Evolutionary conservation across 2,113 vertebrate genomes (phyloP), one percentile per base, ranked within the genome.

Genomic region (Sporophila hypoxantha): DNA sequence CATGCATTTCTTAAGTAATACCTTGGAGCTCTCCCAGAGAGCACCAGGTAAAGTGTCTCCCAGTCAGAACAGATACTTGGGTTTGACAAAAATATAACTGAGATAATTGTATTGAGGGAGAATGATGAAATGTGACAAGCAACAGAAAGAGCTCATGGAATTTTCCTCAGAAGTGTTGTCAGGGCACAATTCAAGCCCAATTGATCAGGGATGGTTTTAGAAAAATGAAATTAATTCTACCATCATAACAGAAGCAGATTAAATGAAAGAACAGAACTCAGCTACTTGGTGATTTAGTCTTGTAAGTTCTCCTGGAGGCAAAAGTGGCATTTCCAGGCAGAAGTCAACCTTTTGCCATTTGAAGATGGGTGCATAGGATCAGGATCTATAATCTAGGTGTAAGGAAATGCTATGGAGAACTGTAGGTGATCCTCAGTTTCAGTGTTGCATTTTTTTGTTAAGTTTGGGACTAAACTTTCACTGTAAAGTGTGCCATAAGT

Each of bases 151-250:
- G 49, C 61, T 81, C 17, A 8, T 39, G 57, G 73, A 68, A 78
- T 83, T 89, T 67, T 56, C 46, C 86, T 92, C 65, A 80, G 46
- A 67, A 89, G 41, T 70, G 46, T 74, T 87, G 66, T 70, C 62
- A 85, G 76, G 62, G 76, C 37, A 61, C 32, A 89, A 68, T 78
- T 89, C 66, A 85, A 85, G 57, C 57, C 49, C 34, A 34, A 2
- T 25, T 92, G 61, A 60, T 88, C 68, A 80, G 73, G 21, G 44
- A 50, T 91, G 46, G 62, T 46, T 92, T 77, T 77, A 89, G 66
- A 89, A 87, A 87, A 91, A 65, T 85, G 49, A 81, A 87, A 87
- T 93, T 77, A 85, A 65, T 93, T 94, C 73, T 92, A 57, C 87
- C 50, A 73, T 75, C 30, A 15, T 39, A 89, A 70, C 34, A 76